Conservation (phyloP, 2,888 invertebrate species). For the Tetragonula carbonaria region DNA sequence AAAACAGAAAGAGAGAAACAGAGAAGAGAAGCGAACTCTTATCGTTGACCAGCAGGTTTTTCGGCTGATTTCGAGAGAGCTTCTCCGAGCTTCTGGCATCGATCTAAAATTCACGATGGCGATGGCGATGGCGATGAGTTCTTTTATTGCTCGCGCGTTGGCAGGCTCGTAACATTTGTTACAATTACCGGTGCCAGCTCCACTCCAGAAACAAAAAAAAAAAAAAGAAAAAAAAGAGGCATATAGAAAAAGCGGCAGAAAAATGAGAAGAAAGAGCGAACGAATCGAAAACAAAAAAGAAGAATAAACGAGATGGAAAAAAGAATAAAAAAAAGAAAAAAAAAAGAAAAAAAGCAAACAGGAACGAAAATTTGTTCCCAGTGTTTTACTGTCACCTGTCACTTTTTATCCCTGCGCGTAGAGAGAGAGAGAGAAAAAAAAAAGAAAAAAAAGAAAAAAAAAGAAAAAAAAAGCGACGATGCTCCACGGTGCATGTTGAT, state of each 20-base stretch:
- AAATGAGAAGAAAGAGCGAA: not conserved
- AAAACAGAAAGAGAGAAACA: too few species aligned
- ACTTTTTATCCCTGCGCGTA: constrained; percentile 56
- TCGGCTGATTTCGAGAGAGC: not conserved
- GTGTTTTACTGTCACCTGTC: constrained; percentile 61
- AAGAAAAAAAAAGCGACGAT: constrained; percentile 42
- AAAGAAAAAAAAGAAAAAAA: too few species aligned
- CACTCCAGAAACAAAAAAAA: not conserved
- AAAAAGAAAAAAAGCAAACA: not conserved
- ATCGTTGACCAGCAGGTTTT: constrained; percentile 7
- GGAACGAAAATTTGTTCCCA: constrained; percentile 48
- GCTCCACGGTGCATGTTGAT: constrained; percentile 59
- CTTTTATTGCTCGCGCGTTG: constrained; percentile 27
- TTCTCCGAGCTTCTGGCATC: not conserved
- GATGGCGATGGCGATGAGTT: not conserved
- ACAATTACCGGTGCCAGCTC: constrained; percentile 44
- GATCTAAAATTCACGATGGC: constrained; percentile 29
- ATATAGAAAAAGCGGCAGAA: not conserved
- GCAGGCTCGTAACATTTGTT: constrained; percentile 56
- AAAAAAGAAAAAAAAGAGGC: not conserved
- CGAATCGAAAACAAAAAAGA: not conserved
- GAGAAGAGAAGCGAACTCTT: not conserved
- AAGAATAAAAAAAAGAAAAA: not conserved
- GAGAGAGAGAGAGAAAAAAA: not conserved
- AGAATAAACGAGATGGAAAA: too few species aligned